Evolutionary conservation across 30 jellyfish, hydroid and myxozoan genomes (phyloP), one percentile per base, ranked within the genome.

Genomic region (Pelagia noctiluca): DNA sequence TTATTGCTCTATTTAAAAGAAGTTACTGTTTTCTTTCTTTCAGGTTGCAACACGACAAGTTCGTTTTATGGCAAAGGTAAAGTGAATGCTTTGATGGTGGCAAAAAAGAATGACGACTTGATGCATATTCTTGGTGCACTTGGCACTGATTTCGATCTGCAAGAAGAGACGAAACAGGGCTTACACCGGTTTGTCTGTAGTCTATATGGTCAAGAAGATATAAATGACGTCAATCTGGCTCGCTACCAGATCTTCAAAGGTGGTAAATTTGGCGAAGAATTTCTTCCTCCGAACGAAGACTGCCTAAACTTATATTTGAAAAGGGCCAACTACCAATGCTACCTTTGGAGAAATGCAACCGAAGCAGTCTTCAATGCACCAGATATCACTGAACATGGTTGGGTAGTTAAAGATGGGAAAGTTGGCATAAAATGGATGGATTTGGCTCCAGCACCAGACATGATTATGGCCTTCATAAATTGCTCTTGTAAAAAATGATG

Each of bases 381-480:
- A 13, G 13, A 13, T 11, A 13, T n/a, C 13, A 13, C 18, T 48
- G 62, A 48, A 48, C 62, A 48, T n/a, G 62, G 62, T 48, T 48
- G 62, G 62, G 62, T 48, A 13, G 62, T 48, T n/a, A n/a, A n/a
- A n/a, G n/a, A n/a, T n/a, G n/a, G n/a, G n/a, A n/a, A n/a, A n/a
- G n/a, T n/a, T n/a, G n/a, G 62, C n/a, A n/a, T n/a, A n/a, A n/a
- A n/a, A n/a, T n/a, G n/a, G n/a, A n/a, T n/a, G n/a, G n/a, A n/a
- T n/a, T n/a, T n/a, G n/a, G 57, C 57, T 42, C 57, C 57, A 42
- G 57, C 57, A 42, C 57, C 57, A 42, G 57, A 42, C 57, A 42
- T n/a, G 31, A 71, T 30, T 71, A 62, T 38, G 76, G 76, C 36
- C 33, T 65, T n/a, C n/a, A n/a, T n/a, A n/a, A n/a, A n/a, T n/a